Base-by-base conservation (phyloP, 2,888 invertebrate genomes). In the Desoria tigrina region DNA sequence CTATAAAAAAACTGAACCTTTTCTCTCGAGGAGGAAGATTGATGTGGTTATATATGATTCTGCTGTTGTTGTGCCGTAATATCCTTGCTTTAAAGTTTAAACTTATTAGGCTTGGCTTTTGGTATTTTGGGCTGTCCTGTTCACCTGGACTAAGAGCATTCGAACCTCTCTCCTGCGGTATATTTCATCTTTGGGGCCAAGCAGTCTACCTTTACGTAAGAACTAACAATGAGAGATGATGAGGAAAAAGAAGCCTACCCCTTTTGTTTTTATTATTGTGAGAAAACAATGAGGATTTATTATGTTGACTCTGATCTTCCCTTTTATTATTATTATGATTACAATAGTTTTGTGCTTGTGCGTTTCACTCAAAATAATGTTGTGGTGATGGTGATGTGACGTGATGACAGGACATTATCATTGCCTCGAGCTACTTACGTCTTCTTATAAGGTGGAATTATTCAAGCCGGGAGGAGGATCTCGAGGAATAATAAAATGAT, bases 1-100 rank as follows among this genome's bases (percentile, higher is more conserved):
- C 32, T 32, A 51, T 51, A 51, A 51, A 51, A 51, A 51, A 51
- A 45, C 45, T 51, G 26, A 51, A 51, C 51, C 51, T 51, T 51
- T 51, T 51, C 51, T 51, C n/a, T 21, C 51, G 23, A 14, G 6
- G 51, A 51, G 51, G n/a, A 24, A 51, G 51, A 51, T 51, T 51
- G 51, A 51, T 51, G 51, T 27, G 24, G 14, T 23, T 27, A 16
- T n/a, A n/a, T n/a, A n/a, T n/a, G n/a, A n/a, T n/a, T n/a, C n/a
- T n/a, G n/a, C n/a, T n/a, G n/a, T n/a, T 18, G 14, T 4, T 51
- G 21, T 4, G 21, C 3, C 21, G 7, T 49, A 21, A 7, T 49
- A 7, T 21, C 49, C 9, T 49, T 49, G n/a, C 18, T 49, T 45
- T n/a, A 45, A 21, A 16, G n/a, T 6, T 45, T 45, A 45, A 45